Conservation (phyloP, 1,140 invertebrate genomes). For the Papilio xuthus region DNA sequence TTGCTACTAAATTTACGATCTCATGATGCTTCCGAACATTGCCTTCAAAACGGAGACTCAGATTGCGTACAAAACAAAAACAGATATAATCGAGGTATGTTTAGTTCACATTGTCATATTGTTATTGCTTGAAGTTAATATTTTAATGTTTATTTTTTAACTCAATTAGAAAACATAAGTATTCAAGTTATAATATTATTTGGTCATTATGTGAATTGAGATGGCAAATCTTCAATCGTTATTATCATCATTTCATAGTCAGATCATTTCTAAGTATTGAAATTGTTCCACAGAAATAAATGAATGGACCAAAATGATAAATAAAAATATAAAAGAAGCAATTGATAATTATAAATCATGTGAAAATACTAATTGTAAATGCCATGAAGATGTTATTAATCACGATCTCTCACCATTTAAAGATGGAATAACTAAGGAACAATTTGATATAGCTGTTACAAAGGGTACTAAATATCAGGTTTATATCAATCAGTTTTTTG, state of each 20-base stretch:
- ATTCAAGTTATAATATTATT: too few relatives aligned
- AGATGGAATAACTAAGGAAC: slow-evolving; percentile 84
- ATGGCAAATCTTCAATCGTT: too few relatives aligned
- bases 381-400: slow-evolving; percentile 84
- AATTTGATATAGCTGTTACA: slow-evolving; percentile 83
- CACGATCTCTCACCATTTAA: slow-evolving; percentile 87
- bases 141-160: too few relatives aligned
- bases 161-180: too few relatives aligned
- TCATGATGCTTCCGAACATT: slow-evolving; percentile 29
- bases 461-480: slow-evolving; percentile 92
- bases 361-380: slow-evolving; percentile 82
- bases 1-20: background rate
- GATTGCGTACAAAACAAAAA: slow-evolving; percentile 35
- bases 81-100: slow-evolving; percentile 32
- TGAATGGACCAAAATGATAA: slow-evolving; percentile 62
- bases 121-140: background rate
- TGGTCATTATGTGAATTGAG: too few relatives aligned
- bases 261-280: background rate
- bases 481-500: slow-evolving; percentile 25
- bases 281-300: slow-evolving; percentile 69
- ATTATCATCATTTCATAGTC: too few relatives aligned
- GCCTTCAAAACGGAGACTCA: slow-evolving; percentile 10
- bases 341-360: slow-evolving; percentile 76
- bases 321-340: slow-evolving; percentile 70
- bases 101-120: background rate